A percentile compares a stretch with the other conserved stretches of the same genome.
These are phyloP conservation scores for Phragmatobia fuliginosa DNA, from an alignment of 2,888 invertebrate species.

Conservation along the genomic window DNA sequence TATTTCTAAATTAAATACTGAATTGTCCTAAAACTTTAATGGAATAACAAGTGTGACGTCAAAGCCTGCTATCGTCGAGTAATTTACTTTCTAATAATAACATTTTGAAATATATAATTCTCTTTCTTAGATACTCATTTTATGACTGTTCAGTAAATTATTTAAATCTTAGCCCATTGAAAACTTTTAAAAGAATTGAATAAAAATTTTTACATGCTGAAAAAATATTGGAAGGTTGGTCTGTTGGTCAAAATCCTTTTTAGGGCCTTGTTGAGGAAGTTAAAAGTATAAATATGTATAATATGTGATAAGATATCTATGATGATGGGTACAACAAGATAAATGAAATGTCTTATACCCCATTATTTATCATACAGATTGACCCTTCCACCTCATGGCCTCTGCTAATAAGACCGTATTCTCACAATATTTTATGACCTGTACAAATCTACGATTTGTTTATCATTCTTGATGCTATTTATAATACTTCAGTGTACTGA, in stretches of 20 bases:
- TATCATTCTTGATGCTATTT: slow-evolving; percentile 8
- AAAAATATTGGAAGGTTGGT: too few species aligned
- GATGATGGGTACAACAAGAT: slow-evolving; percentile 22
- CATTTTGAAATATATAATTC: neutral
- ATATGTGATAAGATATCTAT: too few species aligned
- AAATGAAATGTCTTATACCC: slow-evolving; percentile 47
- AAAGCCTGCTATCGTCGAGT: neutral
- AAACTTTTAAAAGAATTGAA: neutral
- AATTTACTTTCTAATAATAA: neutral
- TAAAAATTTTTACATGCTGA: too few species aligned
- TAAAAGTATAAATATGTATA: too few species aligned
- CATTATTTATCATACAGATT: slow-evolving; percentile 50
- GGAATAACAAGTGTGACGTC: neutral
- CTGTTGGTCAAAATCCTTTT: too few species aligned
- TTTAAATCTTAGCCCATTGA: neutral
- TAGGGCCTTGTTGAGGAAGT: too few species aligned
- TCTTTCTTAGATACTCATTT: neutral
- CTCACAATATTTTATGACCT: slow-evolving; percentile 25
- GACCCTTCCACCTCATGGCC: slow-evolving; percentile 52
- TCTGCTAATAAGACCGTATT: slow-evolving; percentile 46
- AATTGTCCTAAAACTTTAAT: neutral
- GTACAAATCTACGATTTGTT: slow-evolving; percentile 35
- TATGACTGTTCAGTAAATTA: neutral
- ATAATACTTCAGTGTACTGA: neutral
- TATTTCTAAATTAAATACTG: neutral